Base-by-base conservation (phyloP, 2,888 invertebrate genomes). In the Nycteola revayana region DNA sequence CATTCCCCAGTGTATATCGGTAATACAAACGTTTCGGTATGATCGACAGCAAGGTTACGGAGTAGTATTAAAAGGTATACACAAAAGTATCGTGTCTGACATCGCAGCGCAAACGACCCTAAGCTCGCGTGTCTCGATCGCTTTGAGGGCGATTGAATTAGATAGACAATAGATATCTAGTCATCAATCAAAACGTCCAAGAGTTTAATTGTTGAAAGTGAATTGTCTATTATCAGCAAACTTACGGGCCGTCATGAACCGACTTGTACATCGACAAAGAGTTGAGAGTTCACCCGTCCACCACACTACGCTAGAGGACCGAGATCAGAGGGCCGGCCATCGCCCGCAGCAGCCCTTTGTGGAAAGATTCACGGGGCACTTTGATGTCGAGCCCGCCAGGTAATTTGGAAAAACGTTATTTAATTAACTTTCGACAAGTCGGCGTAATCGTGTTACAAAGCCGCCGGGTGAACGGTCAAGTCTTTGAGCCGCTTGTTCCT, bases 401-500 rank as follows among this genome's bases (percentile, higher is more conserved):
- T 87, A 82, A 85, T 87, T 87, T 78, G 76, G 85, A 88, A 87
- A 87, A 87, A 86, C 86, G 85, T 82, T 87, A 87, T 87, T 88
- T 88, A 88, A 88, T 88, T 87, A 87, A 87, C 80, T 87, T 87
- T 87, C 84, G 87, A 88, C 87, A 87, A 86, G 84, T 87, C 78
- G 59, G 75, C 68, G 82, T 87, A 86, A 87, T 87, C 86, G 85
- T 66, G 81, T 87, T 86, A 87, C 87, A 87, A 87, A 88, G 86
- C 84, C 76, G 73, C 71, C 60, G 73, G 74, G 69, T 66, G 70
- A 69, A 74, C 73, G 84, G 86, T 82, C 85, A 82, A 79, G 81
- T 80, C 84, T 84, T 83, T 84, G 85, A 77, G 75, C 68, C 59
- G 62, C 62, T n/a, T 54, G 61, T 52, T 54, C 28, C 71, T 70